Evolutionary conservation across 2,888 invertebrate species (phyloP), one percentile per base, ranked within the genome.

Genomic region (Abrostola tripartita): DNA sequence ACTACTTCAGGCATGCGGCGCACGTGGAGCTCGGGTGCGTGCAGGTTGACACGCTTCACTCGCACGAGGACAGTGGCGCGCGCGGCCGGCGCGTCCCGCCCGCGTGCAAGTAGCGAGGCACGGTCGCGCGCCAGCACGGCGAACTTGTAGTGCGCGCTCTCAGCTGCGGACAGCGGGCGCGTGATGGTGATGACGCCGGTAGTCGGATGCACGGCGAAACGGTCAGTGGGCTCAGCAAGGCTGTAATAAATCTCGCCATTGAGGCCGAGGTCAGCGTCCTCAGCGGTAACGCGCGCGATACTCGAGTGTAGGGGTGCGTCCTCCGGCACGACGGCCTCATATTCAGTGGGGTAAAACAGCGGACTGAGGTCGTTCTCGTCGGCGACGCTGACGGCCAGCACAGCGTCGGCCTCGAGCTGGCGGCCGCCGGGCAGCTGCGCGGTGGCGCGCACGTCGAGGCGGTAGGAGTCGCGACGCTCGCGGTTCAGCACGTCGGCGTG

Each of bases 161-260:
- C 97, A 44, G 96, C 95, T 81, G 96, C 97, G 68, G 96, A 95
- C 61, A 99, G 95, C 12, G 97, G 96, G 74, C 97, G 96, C 49
- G 98, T 98, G 14, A 98, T 95, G 12, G 97, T 97, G 66, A 99
- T 96, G 37, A 98, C 96, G 9, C 99, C 99, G 52, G 97, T 97
- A 60, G 98, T 98, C 1, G 99, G 98, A 90, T 99, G 98, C 63
- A 99, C 97, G 41, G 98, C 97, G 88, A 99, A 99, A 81, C 96
- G 96, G 84, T 97, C 97, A 51, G 97, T 98, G 65, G 96, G 95
- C 79, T 97, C 96, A 55, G 96, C 95, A 83, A 99, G 96, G 88
- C 98, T 98, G 93, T 99, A 99, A 93, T 99, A 99, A 81, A 99
- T 98, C 94, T 99, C 98, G 0, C 99, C 99, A 90, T 99, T 99